Conservation (phyloP, 2,797 vertebrate species). For the Alectoris magna region DNA sequence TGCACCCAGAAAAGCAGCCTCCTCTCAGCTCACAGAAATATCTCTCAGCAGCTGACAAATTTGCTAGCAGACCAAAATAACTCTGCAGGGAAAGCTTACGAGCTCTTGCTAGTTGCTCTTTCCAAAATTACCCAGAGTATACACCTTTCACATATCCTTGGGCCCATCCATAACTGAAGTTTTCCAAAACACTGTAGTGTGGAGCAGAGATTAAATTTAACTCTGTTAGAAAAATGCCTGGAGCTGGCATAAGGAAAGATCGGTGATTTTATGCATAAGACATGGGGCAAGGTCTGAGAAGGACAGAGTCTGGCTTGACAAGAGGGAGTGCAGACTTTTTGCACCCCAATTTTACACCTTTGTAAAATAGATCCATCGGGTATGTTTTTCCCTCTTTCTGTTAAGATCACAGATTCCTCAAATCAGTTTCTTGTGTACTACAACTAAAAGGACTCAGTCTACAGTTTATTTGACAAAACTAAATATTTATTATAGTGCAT, state of each 20-base stretch:
- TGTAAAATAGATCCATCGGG: not conserved
- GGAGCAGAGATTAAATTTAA: not conserved
- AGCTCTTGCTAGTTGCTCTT: constrained; percentile 8
- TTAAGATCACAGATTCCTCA: not conserved
- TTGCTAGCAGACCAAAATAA: constrained; percentile 45
- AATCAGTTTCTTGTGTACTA: not conserved
- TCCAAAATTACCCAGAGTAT: constrained; percentile 18
- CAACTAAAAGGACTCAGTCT: not conserved
- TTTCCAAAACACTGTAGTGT: not conserved
- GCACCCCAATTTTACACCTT: not conserved
- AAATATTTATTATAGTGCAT: not conserved
- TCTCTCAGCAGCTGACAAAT: constrained; percentile 48
- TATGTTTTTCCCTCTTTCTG: not conserved
- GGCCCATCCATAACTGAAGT: not conserved
- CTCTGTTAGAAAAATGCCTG: not conserved
- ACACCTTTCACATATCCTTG: not conserved
- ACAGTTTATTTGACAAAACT: not conserved
- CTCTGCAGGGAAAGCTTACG: constrained; percentile 55
- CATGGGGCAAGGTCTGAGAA: not conserved
- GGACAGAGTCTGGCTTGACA: not conserved
- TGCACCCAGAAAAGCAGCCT: constrained; percentile 43
- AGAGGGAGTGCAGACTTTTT: not conserved
- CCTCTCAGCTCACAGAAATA: constrained; percentile 50
- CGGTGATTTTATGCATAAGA: not conserved
- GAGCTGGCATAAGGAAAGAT: not conserved